A percentile compares a stretch with the other conserved stretches of the same genome.
Conservation (phyloP, 2,888 invertebrate species). For the Thymelicus lineola region DNA sequence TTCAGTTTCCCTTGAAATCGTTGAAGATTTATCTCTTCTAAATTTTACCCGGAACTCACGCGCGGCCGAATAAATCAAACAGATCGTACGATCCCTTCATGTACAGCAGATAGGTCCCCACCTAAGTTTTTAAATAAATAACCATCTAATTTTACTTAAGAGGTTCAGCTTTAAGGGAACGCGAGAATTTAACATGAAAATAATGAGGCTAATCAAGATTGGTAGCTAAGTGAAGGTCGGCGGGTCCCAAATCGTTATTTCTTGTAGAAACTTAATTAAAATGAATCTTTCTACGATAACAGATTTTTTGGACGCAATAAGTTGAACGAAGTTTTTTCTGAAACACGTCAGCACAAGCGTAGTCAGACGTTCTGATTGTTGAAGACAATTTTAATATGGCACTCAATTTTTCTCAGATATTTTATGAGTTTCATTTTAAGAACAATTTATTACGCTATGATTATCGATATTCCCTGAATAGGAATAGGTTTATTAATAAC, state of each 20-base stretch:
- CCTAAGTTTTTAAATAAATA: slow-evolving; percentile 22
- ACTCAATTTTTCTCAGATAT: no score
- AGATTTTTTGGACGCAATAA: slow-evolving; percentile 64
- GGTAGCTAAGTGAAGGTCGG: slow-evolving; percentile 71
- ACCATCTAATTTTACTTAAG: slow-evolving; percentile 28
- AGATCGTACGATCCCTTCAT: slow-evolving; percentile 9
- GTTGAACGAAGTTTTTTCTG: slow-evolving; percentile 57
- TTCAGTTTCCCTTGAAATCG: slow-evolving; percentile 61
- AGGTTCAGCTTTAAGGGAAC: slow-evolving; percentile 20
- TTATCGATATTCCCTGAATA: no score
- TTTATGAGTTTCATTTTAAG: no score
- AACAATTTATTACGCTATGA: no score
- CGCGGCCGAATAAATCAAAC: slow-evolving; percentile 67
- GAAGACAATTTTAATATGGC: background rate
- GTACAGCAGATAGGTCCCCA: slow-evolving; percentile 20
- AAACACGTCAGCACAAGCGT: slow-evolving; percentile 30
- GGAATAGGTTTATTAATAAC: no score
- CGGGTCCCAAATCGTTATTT: slow-evolving; percentile 66
- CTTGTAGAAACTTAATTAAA: slow-evolving; percentile 79
- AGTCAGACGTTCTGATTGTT: background rate
- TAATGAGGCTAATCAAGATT: slow-evolving; percentile 80
- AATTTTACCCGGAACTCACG: slow-evolving; percentile 70
- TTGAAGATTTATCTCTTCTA: slow-evolving; percentile 69
- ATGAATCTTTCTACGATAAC: slow-evolving; percentile 71
- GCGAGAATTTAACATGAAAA: slow-evolving; percentile 48